A percentile compares a stretch with the other conserved stretches of the same genome.
Evolutionary conservation across 2,797 vertebrate species (phyloP).

Genomic region (Ptychobarbus kaznakovi): DNA sequence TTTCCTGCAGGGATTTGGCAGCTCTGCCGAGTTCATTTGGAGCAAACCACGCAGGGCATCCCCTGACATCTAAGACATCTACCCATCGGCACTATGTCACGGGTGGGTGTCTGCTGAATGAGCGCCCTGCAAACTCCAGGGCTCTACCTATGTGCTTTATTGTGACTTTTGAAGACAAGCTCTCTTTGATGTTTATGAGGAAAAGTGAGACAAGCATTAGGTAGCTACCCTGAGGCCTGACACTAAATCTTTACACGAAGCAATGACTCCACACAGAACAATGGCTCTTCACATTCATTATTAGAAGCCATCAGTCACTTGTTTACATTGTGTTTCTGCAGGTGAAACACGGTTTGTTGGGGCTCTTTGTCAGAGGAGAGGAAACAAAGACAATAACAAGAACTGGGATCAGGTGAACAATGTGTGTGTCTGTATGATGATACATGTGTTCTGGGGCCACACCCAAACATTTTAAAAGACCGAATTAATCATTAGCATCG

Average conservation of each 20-base stretch:
- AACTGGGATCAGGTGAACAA: slow-evolving; percentile 61
- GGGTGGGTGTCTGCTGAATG: slow-evolving; percentile 62
- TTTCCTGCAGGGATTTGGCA: slow-evolving; percentile 56
- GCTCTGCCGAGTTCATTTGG: slow-evolving; percentile 43
- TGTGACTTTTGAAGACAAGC: slow-evolving; percentile 70
- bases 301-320: slow-evolving; percentile 66
- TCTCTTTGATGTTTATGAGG: slow-evolving; percentile 68
- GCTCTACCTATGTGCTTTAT: slow-evolving; percentile 63
- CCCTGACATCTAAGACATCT: slow-evolving; percentile 61
- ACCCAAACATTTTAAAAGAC: slow-evolving; percentile 38
- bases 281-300: slow-evolving; percentile 69
- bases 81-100: slow-evolving; percentile 58
- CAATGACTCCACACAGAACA: slow-evolving; percentile 65
- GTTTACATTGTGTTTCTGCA: slow-evolving; percentile 67
- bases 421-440: slow-evolving; percentile 1
- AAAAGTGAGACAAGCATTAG: slow-evolving; percentile 69
- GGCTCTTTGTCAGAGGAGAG: slow-evolving; percentile 64
- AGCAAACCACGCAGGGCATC: slow-evolving; percentile 50
- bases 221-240: slow-evolving; percentile 62
- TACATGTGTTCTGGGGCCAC: slow-evolving; percentile 51
- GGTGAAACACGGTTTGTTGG: slow-evolving; percentile 63
- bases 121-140: slow-evolving; percentile 57
- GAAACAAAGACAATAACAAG: slow-evolving; percentile 63
- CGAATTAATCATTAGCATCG: slow-evolving; percentile 28
- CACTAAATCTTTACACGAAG: slow-evolving; percentile 68